These are phyloP conservation scores for Otolemur garnettii DNA, from an alignment of 2,113 vertebrate genomes.

Conservation along the genomic window DNA sequence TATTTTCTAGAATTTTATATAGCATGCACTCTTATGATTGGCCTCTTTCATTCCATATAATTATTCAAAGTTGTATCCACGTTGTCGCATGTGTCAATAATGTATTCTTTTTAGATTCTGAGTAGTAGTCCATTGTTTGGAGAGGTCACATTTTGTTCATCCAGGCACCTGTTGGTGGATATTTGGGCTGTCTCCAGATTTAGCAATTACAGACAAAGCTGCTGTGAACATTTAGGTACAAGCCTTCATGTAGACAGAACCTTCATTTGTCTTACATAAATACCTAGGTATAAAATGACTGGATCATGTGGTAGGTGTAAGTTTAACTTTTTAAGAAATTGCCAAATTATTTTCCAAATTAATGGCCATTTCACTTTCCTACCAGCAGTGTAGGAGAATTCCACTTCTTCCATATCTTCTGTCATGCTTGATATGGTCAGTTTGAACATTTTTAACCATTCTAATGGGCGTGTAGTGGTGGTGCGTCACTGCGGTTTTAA, in stretches of 20 bases:
- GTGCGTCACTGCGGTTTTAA: neutral
- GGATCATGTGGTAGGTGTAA: neutral
- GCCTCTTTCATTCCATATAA: neutral
- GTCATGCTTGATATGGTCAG: neutral
- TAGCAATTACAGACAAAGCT: neutral
- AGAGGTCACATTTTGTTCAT: neutral
- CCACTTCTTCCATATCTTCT: neutral
- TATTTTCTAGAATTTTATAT: neutral
- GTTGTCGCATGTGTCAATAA: neutral
- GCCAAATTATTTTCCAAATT: neutral
- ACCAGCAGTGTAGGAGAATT: neutral
- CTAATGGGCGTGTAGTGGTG: neutral
- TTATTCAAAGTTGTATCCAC: neutral
- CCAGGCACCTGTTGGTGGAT: neutral
- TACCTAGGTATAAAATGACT: neutral
- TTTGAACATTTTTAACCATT: neutral
- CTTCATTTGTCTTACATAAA: constrained; percentile 33
- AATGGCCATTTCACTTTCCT: neutral
- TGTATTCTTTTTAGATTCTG: neutral
- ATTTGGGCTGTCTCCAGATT: neutral
- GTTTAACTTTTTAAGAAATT: neutral
- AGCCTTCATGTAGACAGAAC: neutral
- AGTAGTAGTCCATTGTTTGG: neutral
- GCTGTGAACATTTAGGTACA: neutral
- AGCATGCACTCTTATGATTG: neutral